Base-by-base conservation (phyloP, 1,140 invertebrate genomes). In the Solenopsis invicta region DNA sequence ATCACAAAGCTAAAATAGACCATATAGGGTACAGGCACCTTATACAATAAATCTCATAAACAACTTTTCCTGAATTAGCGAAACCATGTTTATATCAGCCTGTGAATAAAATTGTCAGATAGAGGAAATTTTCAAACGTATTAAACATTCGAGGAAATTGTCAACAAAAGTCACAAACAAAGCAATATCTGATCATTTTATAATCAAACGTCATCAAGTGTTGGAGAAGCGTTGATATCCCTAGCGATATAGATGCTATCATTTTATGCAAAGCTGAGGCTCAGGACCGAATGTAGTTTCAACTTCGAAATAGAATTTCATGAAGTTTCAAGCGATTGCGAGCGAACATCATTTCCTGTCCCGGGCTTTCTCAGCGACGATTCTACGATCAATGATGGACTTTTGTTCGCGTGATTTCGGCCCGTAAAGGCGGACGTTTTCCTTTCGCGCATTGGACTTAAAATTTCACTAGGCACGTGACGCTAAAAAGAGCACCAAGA, bases 221-320 rank as follows among this genome's bases (percentile, higher is more conserved):
- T 74, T 56, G 21, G 21, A 34, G 21, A 50, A 71, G 6, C 66
- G 62, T 29, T 48, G 59, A 56, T 69, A 75, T 61, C 54, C 69
- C 69, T 48, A 21, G 67, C 41, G 69, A 75, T 84, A 74, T 75
- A 74, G 69, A 84, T 29, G 54, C n/a, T 84, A 84, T 84, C 80
- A 67, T 59, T 84, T 84, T 82, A 82, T 82, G 80, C 69, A 84
- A 84, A 84, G n/a, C 69, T 37, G 41, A 61, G 18, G 69, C 41
- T 84, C 69, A 62, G 54, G 18, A 61, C 41, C 54, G 54, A 74
- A 50, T 74, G 54, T 84, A 74, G 41, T 84, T 84, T n/a, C 54
- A 84, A 75, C 80, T 74, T 59, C 54, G 80, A 75, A 84, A 84
- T 84, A 84, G 80, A 84, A 84, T 84, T 84, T 84, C 80, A 84